Conservation (phyloP, 2,888 invertebrate species). For the Nipponacmea schrenckii region DNA sequence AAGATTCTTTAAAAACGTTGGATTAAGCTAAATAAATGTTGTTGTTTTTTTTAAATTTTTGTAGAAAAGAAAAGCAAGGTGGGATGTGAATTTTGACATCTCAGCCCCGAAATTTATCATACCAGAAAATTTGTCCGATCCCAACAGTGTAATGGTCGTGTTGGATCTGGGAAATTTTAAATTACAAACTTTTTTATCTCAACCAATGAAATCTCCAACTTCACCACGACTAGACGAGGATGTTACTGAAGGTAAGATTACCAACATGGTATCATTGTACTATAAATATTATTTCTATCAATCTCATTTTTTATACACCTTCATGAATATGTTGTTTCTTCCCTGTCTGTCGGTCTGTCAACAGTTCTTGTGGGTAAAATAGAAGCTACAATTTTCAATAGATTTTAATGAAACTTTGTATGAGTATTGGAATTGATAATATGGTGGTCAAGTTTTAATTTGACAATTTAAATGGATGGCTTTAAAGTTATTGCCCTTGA, state of each 20-base stretch:
- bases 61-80: constrained; percentile 68
- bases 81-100: constrained; percentile 91
- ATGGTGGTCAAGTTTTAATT: too few species aligned
- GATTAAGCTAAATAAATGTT: neutral
- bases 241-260: constrained; percentile 34
- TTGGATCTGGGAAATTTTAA: constrained; percentile 91
- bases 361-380: too few species aligned
- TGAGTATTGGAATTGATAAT: too few species aligned
- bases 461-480: too few species aligned
- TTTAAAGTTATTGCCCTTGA: too few species aligned
- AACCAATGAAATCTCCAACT: neutral
- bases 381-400: too few species aligned
- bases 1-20: neutral
- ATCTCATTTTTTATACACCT: too few species aligned
- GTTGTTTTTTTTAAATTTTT: constrained; percentile 18
- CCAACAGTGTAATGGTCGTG: constrained; percentile 72
- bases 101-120: constrained; percentile 93
- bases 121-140: constrained; percentile 74
- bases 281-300: too few species aligned
- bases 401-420: too few species aligned
- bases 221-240: constrained; percentile 19
- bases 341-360: too few species aligned
- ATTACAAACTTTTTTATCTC: constrained; percentile 63
- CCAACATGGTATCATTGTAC: too few species aligned
- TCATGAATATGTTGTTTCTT: too few species aligned